Evolutionary conservation across 2,113 vertebrate genomes (phyloP).

Genomic region (Tangachromis dhanisi): DNA sequence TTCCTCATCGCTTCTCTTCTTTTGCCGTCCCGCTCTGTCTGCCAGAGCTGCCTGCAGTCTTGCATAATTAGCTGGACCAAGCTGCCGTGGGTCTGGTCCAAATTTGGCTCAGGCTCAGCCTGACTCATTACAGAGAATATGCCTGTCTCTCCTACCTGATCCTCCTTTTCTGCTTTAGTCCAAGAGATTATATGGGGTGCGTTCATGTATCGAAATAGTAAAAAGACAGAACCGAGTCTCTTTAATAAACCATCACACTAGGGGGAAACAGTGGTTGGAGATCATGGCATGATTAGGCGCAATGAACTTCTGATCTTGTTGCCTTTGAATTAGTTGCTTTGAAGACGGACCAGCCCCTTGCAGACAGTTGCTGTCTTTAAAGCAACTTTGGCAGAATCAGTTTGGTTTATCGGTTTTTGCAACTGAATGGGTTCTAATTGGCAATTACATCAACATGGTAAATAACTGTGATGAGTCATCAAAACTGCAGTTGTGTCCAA

Average conservation of each 20-base stretch:
- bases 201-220: background rate
- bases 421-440: background rate
- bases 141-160: conserved; percentile 3
- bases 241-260: background rate
- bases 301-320: background rate
- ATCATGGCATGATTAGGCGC: background rate
- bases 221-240: background rate
- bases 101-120: conserved; percentile 38
- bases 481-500: background rate
- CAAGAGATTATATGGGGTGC: background rate
- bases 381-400: background rate
- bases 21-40: background rate
- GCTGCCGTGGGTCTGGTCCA: conserved; percentile 18
- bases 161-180: background rate
- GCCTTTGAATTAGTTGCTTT: background rate
- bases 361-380: background rate
- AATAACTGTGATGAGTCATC: background rate
- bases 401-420: background rate
- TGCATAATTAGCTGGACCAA: conserved; percentile 54
- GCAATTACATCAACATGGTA: background rate
- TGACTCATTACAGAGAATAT: conserved; percentile 46
- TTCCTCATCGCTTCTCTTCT: background rate
- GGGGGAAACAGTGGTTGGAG: background rate
- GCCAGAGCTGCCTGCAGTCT: conserved; percentile 22
- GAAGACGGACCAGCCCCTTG: background rate